Base-by-base conservation (phyloP, 2,888 invertebrate species). In the Lasiommata megera region DNA sequence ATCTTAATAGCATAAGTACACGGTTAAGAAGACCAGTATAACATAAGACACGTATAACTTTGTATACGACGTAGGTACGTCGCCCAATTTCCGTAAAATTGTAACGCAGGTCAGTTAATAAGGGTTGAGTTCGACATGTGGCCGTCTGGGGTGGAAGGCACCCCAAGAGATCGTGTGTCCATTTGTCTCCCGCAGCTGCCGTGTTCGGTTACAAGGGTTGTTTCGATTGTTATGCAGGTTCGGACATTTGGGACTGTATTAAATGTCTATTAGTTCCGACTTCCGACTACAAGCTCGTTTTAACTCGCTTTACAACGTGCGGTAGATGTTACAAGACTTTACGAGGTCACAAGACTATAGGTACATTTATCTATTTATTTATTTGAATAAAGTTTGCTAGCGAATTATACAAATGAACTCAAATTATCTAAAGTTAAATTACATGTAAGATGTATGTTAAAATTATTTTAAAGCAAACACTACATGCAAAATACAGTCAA, bases 101-200 rank as follows among this genome's bases (percentile, higher is more conserved):
- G 84, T 92, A 93, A 91, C 89, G 85, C 88, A 89, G 89, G 91
- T 91, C 90, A 93, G 92, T 93, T 93, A 91, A 93, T 85, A 94
- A 93, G 93, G 93, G 94, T 94, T 94, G 93, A 93, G 93, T 94
- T 93, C 40, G 55, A 55, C 55, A 55, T 55, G 48, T 55, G 55
- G 55, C 40, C 29, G 37, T 40, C 54, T 36, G 47, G 47, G 54
- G 54, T 46, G 23, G 46, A 31, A 46, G 29, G 38, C 28, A 46
- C 46, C 54, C 54, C 46, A 46, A 28, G 18, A 43, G 48, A 55
- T 55, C 55, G 48, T 8, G 14, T 48, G 48, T 40, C 48, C 51
- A 51, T 51, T 51, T 40, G 51, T 51, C 51, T 51, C 11, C 38
- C 37, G 38, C 51, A 51, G 51, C 51, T 51, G 51, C 28, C n/a